Conservation (phyloP, 2,113 vertebrate genomes). For the Entelurus aequoreus region DNA sequence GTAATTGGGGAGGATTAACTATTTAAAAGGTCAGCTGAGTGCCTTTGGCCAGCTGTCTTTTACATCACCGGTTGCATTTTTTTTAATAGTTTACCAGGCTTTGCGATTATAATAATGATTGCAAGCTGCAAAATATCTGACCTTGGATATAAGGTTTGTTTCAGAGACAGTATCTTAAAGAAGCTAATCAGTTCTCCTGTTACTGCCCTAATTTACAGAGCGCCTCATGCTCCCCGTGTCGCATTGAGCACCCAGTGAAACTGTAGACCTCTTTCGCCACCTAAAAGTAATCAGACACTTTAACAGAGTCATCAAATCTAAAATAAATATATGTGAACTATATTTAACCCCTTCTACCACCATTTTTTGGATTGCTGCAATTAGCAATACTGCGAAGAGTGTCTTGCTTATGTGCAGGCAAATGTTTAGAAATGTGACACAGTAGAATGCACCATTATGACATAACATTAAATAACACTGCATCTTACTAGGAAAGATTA, state of each 20-base stretch:
- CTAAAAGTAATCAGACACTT: conserved; percentile 55
- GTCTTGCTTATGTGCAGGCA: conserved; percentile 13
- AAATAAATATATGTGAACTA: conserved; percentile 65
- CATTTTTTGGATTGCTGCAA: conserved; percentile 51
- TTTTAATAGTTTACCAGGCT: conserved; percentile 17
- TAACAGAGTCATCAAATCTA: conserved; percentile 61
- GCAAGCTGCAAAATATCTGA: background rate
- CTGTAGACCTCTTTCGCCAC: conserved; percentile 42
- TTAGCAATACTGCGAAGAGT: conserved; percentile 31
- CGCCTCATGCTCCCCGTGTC: conserved; percentile 39
- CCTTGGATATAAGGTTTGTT: conserved; percentile 16
- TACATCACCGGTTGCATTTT: conserved; percentile 47
- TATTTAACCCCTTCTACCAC: conserved; percentile 52
- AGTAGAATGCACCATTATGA: conserved; percentile 1
- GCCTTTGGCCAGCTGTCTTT: conserved; percentile 75
- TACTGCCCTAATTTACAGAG: conserved; percentile 51
- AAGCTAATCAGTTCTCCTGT: conserved; percentile 44
- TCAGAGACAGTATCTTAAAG: conserved; percentile 31
- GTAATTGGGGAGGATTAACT: conserved; percentile 70
- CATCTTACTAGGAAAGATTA: background rate
- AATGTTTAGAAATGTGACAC: conserved; percentile 46
- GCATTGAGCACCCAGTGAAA: conserved; percentile 41
- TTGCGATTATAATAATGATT: background rate
- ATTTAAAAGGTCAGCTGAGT: conserved; percentile 76
- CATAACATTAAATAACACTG: background rate